phyloP scores from a whole-genome alignment of 2,797 vertebrate genomes.

The Gymnoscopelus braueri region DNA sequence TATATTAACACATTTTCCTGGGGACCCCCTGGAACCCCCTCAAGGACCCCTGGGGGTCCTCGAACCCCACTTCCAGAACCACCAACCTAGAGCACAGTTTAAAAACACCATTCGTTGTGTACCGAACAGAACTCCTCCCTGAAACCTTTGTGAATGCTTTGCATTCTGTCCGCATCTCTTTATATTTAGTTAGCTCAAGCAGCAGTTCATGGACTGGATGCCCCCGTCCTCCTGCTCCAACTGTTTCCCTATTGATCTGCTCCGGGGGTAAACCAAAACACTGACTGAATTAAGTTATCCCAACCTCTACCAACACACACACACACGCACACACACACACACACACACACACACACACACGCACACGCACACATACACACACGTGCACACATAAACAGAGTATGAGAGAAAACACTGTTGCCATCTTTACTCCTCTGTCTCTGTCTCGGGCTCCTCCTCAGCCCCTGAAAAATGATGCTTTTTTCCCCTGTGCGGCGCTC shows the following conservation, averaged over 20 bases:
- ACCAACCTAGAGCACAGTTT: slow-evolving; percentile 46
- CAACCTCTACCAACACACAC: not conserved
- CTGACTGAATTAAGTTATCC: slow-evolving; percentile 38
- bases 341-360: not conserved
- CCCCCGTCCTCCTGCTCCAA: slow-evolving; percentile 17
- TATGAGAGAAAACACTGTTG: not conserved
- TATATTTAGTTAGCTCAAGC: slow-evolving; percentile 53
- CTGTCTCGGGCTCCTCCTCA: slow-evolving; percentile 25
- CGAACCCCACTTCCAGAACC: slow-evolving; percentile 15
- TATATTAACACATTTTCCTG: no score
- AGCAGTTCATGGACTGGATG: slow-evolving; percentile 37
- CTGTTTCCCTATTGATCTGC: slow-evolving; percentile 54
- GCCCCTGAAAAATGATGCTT: slow-evolving; percentile 32
- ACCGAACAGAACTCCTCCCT: slow-evolving; percentile 39
- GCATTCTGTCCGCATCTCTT: slow-evolving; percentile 30
- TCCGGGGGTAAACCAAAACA: slow-evolving; percentile 54
- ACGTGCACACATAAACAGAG: not conserved
- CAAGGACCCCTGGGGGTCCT: no score
- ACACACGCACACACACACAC: not conserved
- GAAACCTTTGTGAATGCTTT: slow-evolving; percentile 36
- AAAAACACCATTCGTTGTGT: slow-evolving; percentile 24
- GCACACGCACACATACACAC: not conserved
- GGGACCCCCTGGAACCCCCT: no score
- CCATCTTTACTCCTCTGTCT: slow-evolving; percentile 13
- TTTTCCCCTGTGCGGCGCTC: slow-evolving; percentile 26